Conservation (phyloP, 64 coral and sea anemone species). For the Stichodactyla helianthus region DNA sequence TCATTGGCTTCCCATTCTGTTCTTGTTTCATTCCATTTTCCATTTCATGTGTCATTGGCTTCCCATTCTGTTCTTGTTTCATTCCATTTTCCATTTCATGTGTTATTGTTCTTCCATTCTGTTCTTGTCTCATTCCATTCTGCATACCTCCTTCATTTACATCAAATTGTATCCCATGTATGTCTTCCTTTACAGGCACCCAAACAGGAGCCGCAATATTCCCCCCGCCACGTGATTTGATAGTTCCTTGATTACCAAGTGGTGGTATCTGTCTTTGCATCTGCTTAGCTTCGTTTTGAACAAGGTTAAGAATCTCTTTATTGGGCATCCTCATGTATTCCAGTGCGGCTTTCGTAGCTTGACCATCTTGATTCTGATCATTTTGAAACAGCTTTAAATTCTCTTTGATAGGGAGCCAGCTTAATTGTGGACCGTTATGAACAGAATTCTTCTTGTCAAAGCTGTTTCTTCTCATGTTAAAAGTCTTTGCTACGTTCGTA, state of each 20-base stretch:
- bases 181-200: not conserved
- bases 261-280: not conserved
- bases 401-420: not conserved
- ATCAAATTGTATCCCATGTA: slow-evolving; percentile 4
- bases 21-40: not conserved
- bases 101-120: not conserved
- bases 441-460: not conserved
- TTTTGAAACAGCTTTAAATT: not conserved
- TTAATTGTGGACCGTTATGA: not conserved
- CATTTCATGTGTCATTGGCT: not conserved
- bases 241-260: not conserved
- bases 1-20: not conserved
- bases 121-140: too few relatives aligned
- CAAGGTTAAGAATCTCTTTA: not conserved
- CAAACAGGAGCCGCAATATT: not conserved
- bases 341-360: not conserved
- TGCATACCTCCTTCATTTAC: not conserved
- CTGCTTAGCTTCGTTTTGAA: not conserved
- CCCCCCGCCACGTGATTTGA: not conserved
- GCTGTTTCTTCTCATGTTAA: not conserved
- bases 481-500: too few relatives aligned
- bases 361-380: not conserved
- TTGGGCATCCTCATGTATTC: not conserved
- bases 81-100: not conserved
- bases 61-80: not conserved